Conservation (phyloP, 2,113 vertebrate genomes). For the Potamarius usumacintae region DNA sequence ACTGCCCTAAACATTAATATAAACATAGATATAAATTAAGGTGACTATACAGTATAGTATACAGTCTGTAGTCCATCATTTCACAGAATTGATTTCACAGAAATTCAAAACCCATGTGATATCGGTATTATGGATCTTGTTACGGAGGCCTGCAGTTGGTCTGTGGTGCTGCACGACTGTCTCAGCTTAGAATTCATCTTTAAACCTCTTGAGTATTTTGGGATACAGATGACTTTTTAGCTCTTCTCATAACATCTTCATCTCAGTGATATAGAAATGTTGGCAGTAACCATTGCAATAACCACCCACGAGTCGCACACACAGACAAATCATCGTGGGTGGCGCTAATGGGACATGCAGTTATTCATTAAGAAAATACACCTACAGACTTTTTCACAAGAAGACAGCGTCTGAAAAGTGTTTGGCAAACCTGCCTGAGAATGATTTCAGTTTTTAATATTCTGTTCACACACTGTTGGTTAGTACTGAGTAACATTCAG, state of each 20-base stretch:
- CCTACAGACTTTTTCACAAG: neutral
- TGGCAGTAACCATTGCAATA: constrained; percentile 26
- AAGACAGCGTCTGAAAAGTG: constrained; percentile 1
- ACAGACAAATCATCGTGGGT: neutral
- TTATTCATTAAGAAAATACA: constrained; percentile 30
- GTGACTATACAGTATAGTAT: no score
- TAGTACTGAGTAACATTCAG: neutral
- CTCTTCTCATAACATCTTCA: neutral
- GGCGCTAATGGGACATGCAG: constrained; percentile 7
- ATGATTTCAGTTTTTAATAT: neutral
- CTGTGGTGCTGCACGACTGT: neutral
- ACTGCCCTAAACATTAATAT: no score
- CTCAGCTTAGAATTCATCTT: neutral
- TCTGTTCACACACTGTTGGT: neutral
- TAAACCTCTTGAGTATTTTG: neutral
- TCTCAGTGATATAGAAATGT: neutral
- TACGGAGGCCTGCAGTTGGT: neutral
- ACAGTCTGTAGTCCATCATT: constrained; percentile 5
- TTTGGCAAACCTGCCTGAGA: neutral
- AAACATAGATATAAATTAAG: no score
- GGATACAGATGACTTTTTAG: neutral
- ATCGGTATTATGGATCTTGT: neutral
- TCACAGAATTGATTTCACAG: neutral
- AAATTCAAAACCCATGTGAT: neutral
- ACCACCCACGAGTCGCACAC: neutral